A percentile compares a stretch with the other conserved stretches of the same genome.
These are phyloP conservation scores for Galeopsomyia nigrocyanea DNA, from an alignment of 2,888 invertebrate genomes.

Conservation along the genomic window DNA sequence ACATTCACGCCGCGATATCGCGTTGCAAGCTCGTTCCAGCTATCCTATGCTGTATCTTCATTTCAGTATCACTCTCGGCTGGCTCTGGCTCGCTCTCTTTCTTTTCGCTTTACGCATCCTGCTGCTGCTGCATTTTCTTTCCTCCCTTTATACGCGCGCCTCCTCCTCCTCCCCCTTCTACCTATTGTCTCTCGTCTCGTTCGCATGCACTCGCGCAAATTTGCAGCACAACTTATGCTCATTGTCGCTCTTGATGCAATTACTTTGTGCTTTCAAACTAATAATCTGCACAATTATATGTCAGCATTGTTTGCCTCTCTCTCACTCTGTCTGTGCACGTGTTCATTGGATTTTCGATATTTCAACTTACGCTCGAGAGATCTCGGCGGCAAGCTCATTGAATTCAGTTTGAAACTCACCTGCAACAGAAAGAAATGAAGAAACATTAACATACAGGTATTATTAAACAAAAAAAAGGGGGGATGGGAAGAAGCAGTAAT, in stretches of 20 bases:
- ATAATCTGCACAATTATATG: constrained; percentile 5
- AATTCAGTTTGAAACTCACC: constrained; percentile 27
- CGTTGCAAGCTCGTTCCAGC: neutral
- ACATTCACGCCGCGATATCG: constrained; percentile 30
- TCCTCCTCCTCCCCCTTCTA: too few relatives aligned
- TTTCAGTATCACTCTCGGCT: neutral
- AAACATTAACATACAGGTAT: constrained; percentile 16
- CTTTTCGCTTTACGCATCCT: constrained; percentile 26
- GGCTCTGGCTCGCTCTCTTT: constrained; percentile 7
- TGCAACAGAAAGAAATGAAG: constrained; percentile 34
- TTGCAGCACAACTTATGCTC: constrained; percentile 28
- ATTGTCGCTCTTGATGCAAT: constrained; percentile 39
- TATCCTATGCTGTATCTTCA: constrained; percentile 23
- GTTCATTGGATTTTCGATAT: too few relatives aligned
- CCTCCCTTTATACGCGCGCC: constrained; percentile 22
- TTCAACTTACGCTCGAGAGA: too few relatives aligned
- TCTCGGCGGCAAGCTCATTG: too few relatives aligned
- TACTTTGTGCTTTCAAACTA: constrained; percentile 34
- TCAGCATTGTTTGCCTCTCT: too few relatives aligned
- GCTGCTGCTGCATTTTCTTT: constrained; percentile 24
- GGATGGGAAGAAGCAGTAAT: constrained; percentile 25
- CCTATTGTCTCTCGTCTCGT: too few relatives aligned
- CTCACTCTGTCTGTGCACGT: too few relatives aligned
- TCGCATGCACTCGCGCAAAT: neutral
- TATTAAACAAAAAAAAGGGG: neutral